Conservation (phyloP, 2,888 invertebrate species). For the Stenodema calcarata region DNA sequence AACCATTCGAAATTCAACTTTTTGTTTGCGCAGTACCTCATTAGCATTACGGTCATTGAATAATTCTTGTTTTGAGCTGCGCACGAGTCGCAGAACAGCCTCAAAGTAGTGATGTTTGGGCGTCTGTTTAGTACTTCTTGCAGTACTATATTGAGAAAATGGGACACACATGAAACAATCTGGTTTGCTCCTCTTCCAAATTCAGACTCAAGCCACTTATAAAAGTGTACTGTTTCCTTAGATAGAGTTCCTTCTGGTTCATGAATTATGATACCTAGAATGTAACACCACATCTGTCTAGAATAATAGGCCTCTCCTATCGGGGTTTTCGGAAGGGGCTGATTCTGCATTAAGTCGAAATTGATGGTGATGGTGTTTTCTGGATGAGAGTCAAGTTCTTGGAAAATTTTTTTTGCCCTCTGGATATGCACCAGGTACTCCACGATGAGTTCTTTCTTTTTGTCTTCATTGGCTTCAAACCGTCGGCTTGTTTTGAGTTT, state of each 20-base stretch:
- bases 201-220: slow-evolving; percentile 30
- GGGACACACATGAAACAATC: background rate
- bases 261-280: slow-evolving; percentile 26
- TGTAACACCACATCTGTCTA: slow-evolving; percentile 34
- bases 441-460: background rate
- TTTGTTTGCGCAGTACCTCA: no score
- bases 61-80: background rate
- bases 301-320: slow-evolving; percentile 29
- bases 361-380: slow-evolving; percentile 20
- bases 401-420: background rate
- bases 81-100: slow-evolving; percentile 16
- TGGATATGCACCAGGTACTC: background rate
- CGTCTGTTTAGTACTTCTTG: background rate
- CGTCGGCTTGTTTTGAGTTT: slow-evolving; percentile 5
- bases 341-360: slow-evolving; percentile 38
- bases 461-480: background rate
- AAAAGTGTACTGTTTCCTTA: slow-evolving; percentile 33
- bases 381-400: background rate
- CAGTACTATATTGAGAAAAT: background rate
- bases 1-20: no score
- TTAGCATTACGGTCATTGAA: no score
- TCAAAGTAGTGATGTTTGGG: background rate
- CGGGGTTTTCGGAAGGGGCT: slow-evolving; percentile 39
- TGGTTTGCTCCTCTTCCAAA: slow-evolving; percentile 27
- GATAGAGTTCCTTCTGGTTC: background rate